Percentiles rank a stretch among this genome's conserved stretches.
These are phyloP conservation scores for Anoplolepis gracilipes DNA, from an alignment of 1,140 invertebrate genomes.

Conservation along the genomic window DNA sequence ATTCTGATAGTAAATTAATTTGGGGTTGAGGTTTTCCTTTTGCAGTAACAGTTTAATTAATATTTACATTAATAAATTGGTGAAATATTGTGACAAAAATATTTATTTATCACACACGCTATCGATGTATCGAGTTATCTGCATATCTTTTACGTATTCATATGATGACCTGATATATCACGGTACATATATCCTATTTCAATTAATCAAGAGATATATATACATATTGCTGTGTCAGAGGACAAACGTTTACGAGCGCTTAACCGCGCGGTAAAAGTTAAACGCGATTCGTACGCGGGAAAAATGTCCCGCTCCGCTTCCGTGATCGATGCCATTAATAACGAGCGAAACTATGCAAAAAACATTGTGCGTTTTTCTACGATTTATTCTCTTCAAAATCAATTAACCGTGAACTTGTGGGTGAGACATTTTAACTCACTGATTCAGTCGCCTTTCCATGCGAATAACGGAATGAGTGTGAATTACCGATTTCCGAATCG, in stretches of 20 bases:
- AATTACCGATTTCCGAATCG: constrained; percentile 24
- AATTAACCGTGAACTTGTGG: constrained; percentile 22
- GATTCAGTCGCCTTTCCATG: neutral
- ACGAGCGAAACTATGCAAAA: constrained; percentile 39
- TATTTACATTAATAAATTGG: neutral
- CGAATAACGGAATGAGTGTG: neutral
- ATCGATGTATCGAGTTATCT: neutral
- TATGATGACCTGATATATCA: constrained; percentile 35
- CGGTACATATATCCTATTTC: constrained; percentile 52
- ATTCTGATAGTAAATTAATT: neutral
- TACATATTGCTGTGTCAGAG: constrained; percentile 36
- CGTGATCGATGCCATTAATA: constrained; percentile 55
- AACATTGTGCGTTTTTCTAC: neutral
- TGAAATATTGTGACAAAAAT: constrained; percentile 19
- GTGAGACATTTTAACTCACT: neutral
- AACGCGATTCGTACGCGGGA: constrained; percentile 16
- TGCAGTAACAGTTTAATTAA: neutral
- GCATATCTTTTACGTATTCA: constrained; percentile 9
- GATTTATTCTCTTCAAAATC: constrained; percentile 5
- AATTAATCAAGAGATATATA: constrained; percentile 50
- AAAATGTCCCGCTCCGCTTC: constrained; percentile 26
- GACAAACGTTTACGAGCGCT: constrained; percentile 9
- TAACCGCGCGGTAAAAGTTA: constrained; percentile 39
- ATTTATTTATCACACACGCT: constrained; percentile 5
- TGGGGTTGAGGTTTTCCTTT: neutral